Evolutionary conservation across 2,797 vertebrate genomes (phyloP).

Genomic region (Chloroceryle amazona): DNA sequence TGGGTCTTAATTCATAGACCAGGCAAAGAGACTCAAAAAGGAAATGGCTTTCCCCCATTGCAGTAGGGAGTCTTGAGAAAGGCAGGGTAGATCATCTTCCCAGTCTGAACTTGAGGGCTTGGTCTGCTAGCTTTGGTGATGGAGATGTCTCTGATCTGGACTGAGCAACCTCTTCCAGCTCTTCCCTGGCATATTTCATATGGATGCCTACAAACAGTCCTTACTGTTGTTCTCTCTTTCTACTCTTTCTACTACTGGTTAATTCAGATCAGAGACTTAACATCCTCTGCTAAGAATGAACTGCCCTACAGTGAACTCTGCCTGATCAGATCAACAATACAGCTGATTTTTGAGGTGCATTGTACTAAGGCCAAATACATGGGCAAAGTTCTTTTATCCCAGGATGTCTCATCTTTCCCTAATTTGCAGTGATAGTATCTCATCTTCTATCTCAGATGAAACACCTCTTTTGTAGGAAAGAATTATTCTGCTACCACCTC

Average conservation of each 20-base stretch:
- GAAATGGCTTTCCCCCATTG: constrained; percentile 31
- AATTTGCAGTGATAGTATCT: neutral
- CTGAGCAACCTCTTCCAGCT: neutral
- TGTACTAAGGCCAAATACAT: neutral
- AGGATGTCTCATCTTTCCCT: neutral
- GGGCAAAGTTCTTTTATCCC: neutral
- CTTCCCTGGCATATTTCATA: neutral
- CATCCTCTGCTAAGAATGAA: neutral
- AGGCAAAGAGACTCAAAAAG: constrained; percentile 45
- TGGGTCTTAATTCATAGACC: constrained; percentile 58
- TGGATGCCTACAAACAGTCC: neutral
- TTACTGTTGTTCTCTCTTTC: neutral
- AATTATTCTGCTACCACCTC: neutral
- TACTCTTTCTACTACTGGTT: neutral
- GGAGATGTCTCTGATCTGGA: neutral
- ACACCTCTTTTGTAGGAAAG: neutral
- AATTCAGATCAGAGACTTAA: neutral
- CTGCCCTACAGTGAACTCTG: neutral
- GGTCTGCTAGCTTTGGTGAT: neutral
- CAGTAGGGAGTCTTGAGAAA: neutral
- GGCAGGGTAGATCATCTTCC: constrained; percentile 7
- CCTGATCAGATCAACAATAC: neutral
- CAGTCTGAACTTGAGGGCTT: neutral
- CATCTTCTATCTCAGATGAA: neutral
- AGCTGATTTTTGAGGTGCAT: neutral